Conservation (phyloP, 35 echinoderm and acorn worm genomes). For the Heliocidaris tuberculata region DNA sequence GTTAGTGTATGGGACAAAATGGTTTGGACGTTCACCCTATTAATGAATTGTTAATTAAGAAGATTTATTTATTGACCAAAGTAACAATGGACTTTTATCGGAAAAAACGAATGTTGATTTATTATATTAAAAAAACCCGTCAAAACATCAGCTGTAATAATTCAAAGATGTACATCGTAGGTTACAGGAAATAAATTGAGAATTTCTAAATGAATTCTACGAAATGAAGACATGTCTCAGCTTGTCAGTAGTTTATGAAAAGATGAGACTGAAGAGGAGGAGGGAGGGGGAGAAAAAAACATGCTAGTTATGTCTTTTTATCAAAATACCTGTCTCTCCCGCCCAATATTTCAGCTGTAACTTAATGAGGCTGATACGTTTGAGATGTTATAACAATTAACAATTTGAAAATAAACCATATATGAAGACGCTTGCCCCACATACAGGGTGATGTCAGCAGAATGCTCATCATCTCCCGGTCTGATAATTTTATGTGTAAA, state of each 20-base stretch:
- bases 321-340: background rate
- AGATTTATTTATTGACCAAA: too few species aligned
- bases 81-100: too few species aligned
- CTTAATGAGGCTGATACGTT: background rate
- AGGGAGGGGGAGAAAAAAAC: background rate
- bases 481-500: too few species aligned
- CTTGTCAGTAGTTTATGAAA: background rate
- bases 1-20: too few species aligned
- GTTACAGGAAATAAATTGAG: too few species aligned
- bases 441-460: background rate
- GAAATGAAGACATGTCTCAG: background rate
- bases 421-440: background rate
- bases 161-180: too few species aligned
- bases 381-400: background rate
- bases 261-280: background rate
- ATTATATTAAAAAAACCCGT: too few species aligned
- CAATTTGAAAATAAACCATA: background rate
- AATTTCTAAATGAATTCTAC: too few species aligned
- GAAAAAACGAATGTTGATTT: too few species aligned
- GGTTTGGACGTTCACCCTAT: too few species aligned
- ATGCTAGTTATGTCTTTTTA: background rate
- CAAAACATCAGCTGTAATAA: too few species aligned
- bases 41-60: too few species aligned
- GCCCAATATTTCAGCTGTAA: background rate
- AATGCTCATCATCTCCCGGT: background rate